Conservation (phyloP, 2,797 vertebrate species). For the Paramormyrops hopkinsi region DNA sequence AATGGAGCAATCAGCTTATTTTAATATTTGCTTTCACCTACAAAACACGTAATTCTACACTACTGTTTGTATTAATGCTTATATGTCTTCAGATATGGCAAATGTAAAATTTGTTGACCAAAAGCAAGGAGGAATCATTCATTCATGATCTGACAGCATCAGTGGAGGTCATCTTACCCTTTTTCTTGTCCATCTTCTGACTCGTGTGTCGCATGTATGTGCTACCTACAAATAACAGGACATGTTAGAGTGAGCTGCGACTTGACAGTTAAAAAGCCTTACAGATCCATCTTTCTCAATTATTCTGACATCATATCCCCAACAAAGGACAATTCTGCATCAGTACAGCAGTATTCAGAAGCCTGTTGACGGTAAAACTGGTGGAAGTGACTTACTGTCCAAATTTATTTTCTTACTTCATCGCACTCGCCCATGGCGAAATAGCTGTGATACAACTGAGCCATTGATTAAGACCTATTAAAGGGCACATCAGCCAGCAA, state of each 20-base stretch:
- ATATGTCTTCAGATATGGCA: neutral
- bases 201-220: conserved; percentile 24
- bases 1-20: conserved; percentile 22
- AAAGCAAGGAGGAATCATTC: neutral
- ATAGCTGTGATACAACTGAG: neutral
- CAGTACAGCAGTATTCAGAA: neutral
- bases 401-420: neutral
- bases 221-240: neutral
- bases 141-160: neutral
- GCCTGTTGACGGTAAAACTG: neutral
- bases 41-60: neutral
- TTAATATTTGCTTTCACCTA: neutral
- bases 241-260: neutral
- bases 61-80: neutral
- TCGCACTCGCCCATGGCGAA: neutral
- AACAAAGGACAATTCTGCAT: neutral
- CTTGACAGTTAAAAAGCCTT: neutral
- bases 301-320: neutral
- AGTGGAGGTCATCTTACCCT: conserved; percentile 43
- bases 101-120: neutral
- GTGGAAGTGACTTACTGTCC: neutral
- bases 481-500: neutral
- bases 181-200: conserved; percentile 52
- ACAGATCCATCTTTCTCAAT: neutral
- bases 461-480: neutral